Conservation (phyloP, 2,797 vertebrate genomes). For the Lepilemur septentrionalis region DNA sequence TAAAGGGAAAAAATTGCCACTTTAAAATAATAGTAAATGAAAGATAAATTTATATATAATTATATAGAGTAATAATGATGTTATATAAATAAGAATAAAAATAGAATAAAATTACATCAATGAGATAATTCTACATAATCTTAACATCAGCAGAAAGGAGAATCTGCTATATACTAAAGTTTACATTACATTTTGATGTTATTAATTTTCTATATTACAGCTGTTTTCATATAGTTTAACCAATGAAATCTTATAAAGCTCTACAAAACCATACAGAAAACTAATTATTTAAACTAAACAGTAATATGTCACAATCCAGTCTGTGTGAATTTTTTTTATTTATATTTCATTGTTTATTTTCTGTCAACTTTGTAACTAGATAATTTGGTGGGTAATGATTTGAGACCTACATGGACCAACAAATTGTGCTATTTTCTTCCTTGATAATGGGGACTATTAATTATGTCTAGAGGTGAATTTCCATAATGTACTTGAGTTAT, state of each 20-base stretch:
- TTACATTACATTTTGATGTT: slow-evolving; percentile 13
- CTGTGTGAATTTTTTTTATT: slow-evolving; percentile 5
- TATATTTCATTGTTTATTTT: slow-evolving; percentile 34
- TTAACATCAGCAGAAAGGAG: slow-evolving; percentile 36
- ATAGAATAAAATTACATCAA: slow-evolving; percentile 5
- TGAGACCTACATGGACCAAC: background rate
- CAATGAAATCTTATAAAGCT: slow-evolving; percentile 17
- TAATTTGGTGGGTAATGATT: background rate
- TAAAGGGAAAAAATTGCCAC: background rate
- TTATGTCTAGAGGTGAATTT: background rate
- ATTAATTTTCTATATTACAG: slow-evolving; percentile 31
- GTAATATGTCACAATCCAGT: background rate
- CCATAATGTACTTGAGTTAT: background rate
- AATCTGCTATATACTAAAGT: slow-evolving; percentile 54
- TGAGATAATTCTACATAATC: slow-evolving; percentile 20
- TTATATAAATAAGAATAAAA: slow-evolving; percentile 26
- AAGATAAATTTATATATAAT: slow-evolving; percentile 52
- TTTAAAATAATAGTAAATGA: slow-evolving; percentile 27
- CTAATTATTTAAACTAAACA: slow-evolving; percentile 31
- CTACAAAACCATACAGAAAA: slow-evolving; percentile 48
- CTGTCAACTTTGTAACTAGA: background rate
- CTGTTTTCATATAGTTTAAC: slow-evolving; percentile 45
- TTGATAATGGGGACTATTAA: background rate
- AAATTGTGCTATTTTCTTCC: background rate
- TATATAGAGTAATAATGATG: slow-evolving; percentile 33